These are phyloP conservation scores for Cardiocondyla obscurior DNA, from an alignment of 1,140 invertebrate species.

Conservation along the genomic window DNA sequence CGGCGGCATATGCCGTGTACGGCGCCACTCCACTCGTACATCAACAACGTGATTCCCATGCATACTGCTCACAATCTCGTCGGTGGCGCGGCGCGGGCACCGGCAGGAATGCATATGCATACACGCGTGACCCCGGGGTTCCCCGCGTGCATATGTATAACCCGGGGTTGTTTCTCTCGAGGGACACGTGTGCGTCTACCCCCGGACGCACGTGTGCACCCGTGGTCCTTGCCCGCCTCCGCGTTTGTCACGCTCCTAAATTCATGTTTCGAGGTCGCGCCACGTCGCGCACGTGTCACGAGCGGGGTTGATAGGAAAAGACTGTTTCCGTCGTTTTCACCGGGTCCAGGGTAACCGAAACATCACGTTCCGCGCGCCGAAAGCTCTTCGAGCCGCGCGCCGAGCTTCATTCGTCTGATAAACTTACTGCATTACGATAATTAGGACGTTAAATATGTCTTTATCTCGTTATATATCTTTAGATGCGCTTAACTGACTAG, in stretches of 20 bases:
- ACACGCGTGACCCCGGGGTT: constrained; percentile 25
- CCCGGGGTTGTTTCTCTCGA: neutral
- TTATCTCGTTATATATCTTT: neutral
- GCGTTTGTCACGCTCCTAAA: constrained; percentile 4
- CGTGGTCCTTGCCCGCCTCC: neutral
- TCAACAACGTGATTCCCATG: constrained; percentile 82
- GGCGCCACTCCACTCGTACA: constrained; percentile 73
- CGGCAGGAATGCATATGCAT: constrained; percentile 32
- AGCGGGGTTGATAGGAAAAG: neutral
- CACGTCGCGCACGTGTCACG: constrained; percentile 20
- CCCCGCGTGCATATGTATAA: constrained; percentile 28
- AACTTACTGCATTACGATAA: neutral
- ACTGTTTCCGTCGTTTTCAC: neutral
- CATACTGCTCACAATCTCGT: constrained; percentile 71
- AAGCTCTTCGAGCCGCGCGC: no score
- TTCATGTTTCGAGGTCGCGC: constrained; percentile 45
- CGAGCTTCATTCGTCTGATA: neutral
- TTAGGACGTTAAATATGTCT: neutral
- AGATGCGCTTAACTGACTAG: neutral
- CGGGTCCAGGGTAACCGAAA: neutral
- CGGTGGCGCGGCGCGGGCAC: neutral
- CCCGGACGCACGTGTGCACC: neutral
- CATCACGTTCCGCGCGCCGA: neutral
- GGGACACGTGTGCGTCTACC: constrained; percentile 29
- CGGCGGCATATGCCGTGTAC: constrained; percentile 74